A percentile compares a stretch with the other conserved stretches of the same genome.
Conservation (phyloP, 2,113 vertebrate genomes). For the Melanostigma gelatinosum region DNA sequence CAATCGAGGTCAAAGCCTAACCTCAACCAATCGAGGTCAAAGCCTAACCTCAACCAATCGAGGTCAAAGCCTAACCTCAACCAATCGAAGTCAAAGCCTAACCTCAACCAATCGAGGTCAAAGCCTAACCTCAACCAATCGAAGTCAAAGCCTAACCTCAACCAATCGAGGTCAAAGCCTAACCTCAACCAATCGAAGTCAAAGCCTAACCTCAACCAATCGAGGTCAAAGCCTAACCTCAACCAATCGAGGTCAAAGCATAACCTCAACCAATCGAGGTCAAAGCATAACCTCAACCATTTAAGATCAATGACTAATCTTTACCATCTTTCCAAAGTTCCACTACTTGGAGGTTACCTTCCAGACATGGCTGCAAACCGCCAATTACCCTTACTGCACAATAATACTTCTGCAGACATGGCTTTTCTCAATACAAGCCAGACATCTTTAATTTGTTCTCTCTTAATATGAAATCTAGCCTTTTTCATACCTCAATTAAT, state of each 20-base stretch:
- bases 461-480: constrained; percentile 34
- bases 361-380: neutral
- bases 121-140: neutral
- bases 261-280: too few relatives aligned
- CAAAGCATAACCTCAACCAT: neutral
- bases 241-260: too few relatives aligned
- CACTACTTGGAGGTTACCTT: neutral
- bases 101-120: too few relatives aligned
- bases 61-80: too few relatives aligned
- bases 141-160: neutral
- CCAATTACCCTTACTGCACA: neutral
- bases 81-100: too few relatives aligned
- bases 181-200: neutral
- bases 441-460: constrained; percentile 36
- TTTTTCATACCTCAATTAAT: constrained; percentile 41
- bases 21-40: too few relatives aligned
- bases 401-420: neutral
- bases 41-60: too few relatives aligned
- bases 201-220: neutral
- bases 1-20: too few relatives aligned
- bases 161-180: too few relatives aligned
- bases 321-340: neutral
- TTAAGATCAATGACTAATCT: neutral
- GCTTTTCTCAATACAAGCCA: constrained; percentile 10
- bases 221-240: too few relatives aligned